Conservation (phyloP, 2,888 invertebrate genomes). For the Lacanobia oleracea region DNA sequence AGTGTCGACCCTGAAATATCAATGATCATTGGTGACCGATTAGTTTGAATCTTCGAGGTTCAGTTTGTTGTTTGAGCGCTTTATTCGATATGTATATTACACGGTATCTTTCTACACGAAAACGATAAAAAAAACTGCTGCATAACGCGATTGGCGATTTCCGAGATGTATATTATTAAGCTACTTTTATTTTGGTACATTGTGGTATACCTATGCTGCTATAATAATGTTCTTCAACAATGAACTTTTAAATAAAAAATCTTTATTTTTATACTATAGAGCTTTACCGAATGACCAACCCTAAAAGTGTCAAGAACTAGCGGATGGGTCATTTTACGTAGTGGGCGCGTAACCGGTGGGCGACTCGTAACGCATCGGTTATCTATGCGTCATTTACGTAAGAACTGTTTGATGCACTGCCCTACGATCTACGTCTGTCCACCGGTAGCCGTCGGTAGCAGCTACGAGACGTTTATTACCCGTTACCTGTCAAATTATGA, state of each 20-base stretch:
- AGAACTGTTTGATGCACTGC: constrained; percentile 62
- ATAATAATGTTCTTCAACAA: too few species aligned
- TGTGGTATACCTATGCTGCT: background rate
- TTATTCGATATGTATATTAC: too few species aligned
- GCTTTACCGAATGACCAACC: constrained; percentile 29
- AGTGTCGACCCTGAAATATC: too few species aligned
- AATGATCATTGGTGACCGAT: too few species aligned
- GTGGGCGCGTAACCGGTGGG: constrained; percentile 71
- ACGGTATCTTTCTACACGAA: too few species aligned
- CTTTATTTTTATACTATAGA: background rate
- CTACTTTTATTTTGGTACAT: too few species aligned
- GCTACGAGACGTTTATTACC: constrained; percentile 32
- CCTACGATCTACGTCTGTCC: constrained; percentile 3
- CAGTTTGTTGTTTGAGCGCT: too few species aligned
- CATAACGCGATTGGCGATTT: too few species aligned
- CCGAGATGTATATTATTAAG: too few species aligned
- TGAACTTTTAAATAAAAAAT: background rate
- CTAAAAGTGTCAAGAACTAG: constrained; percentile 46
- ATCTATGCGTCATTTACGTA: constrained; percentile 72
- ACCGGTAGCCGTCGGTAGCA: constrained; percentile 44
- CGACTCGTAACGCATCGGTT: constrained; percentile 72
- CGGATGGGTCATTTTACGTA: constrained; percentile 58
- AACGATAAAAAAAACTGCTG: too few species aligned
- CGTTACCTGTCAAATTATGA: constrained; percentile 38
- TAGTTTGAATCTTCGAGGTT: too few species aligned